These are phyloP conservation scores for Acromyrmex echinatior DNA, from an alignment of 1,140 invertebrate species.

Conservation along the genomic window DNA sequence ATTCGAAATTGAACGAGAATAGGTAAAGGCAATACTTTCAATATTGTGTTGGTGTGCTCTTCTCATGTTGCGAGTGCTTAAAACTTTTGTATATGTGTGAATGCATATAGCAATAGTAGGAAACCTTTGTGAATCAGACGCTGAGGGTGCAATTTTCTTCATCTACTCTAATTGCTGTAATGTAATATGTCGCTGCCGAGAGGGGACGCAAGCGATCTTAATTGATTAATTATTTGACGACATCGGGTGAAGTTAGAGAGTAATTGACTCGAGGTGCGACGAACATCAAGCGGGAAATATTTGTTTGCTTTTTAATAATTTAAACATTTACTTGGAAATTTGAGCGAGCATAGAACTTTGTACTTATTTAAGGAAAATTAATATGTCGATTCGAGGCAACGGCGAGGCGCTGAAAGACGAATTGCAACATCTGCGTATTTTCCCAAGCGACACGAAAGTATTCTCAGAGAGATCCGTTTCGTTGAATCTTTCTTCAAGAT, in stretches of 20 bases:
- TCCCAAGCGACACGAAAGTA: constrained; percentile 14
- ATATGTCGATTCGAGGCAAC: constrained; percentile 13
- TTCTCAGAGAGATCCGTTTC: neutral
- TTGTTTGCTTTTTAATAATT: constrained; percentile 55
- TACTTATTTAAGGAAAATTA: constrained; percentile 58
- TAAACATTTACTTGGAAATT: constrained; percentile 39
- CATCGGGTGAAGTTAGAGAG: constrained; percentile 22
- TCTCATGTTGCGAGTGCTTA: neutral
- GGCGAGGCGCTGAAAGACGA: constrained; percentile 1
- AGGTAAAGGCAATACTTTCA: neutral
- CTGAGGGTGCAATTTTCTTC: neutral
- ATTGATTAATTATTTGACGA: constrained; percentile 53
- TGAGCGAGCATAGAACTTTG: constrained; percentile 22
- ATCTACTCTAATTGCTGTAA: constrained; percentile 1
- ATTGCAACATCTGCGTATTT: constrained; percentile 18
- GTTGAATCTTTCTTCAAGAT: neutral
- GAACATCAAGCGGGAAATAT: constrained; percentile 26
- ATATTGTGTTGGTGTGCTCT: neutral
- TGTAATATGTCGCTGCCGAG: neutral
- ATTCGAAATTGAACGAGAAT: neutral
- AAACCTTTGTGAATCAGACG: neutral
- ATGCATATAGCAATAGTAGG: neutral
- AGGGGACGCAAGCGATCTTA: constrained; percentile 16
- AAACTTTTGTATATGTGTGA: neutral
- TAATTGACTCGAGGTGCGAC: constrained; percentile 40